These are phyloP conservation scores for Buceros bicornis DNA, from an alignment of 2,797 vertebrate genomes.

Conservation along the genomic window DNA sequence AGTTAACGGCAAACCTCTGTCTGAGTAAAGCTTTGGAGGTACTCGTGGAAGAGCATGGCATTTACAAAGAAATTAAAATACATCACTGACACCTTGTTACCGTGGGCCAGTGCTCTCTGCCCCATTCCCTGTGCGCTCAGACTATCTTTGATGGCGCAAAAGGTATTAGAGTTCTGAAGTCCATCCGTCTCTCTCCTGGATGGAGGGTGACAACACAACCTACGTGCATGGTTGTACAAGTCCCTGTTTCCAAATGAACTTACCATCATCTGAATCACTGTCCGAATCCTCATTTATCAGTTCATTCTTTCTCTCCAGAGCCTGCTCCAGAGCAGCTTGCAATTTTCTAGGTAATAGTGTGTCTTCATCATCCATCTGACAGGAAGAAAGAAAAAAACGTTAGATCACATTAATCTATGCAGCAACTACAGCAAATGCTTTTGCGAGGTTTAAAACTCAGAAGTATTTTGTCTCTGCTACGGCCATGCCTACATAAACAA, in stretches of 20 bases:
- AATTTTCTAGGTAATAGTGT: slow-evolving; percentile 96
- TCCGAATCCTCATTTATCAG: slow-evolving; percentile 97
- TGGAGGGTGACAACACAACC: not conserved
- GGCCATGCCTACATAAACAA: not conserved
- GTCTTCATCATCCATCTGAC: slow-evolving; percentile 98
- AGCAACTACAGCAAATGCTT: not conserved
- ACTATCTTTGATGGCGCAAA: not conserved
- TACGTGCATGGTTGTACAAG: not conserved
- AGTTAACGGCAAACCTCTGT: not conserved
- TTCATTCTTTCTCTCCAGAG: slow-evolving; percentile 95
- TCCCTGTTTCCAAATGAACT: slow-evolving; percentile 57
- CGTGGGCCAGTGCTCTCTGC: not conserved
- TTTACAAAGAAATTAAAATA: not conserved
- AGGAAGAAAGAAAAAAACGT: not conserved
- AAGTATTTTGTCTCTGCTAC: not conserved
- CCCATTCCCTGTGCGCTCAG: not conserved
- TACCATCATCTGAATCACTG: slow-evolving; percentile 98
- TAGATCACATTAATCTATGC: not conserved
- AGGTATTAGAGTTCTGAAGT: not conserved
- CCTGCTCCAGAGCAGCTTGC: slow-evolving; percentile 96
- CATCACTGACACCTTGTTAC: not conserved
- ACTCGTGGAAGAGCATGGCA: not conserved
- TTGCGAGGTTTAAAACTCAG: slow-evolving; percentile 1
- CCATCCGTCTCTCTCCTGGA: not conserved
- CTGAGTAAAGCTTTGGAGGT: not conserved